Conservation (phyloP, 2,113 vertebrate species). For the Lota lota region DNA sequence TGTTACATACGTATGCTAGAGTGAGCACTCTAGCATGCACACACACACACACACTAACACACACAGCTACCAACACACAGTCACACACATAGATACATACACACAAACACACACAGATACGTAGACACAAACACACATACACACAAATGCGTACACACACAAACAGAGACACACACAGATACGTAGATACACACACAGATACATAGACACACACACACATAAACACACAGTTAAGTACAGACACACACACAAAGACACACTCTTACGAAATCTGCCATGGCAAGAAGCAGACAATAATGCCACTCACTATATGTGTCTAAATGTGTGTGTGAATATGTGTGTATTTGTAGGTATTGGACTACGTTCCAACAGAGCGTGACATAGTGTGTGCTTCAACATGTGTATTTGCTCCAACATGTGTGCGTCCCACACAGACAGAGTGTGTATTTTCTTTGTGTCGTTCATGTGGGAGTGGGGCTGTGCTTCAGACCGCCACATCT, state of each 20-base stretch:
- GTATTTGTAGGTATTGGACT: no score
- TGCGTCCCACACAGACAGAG: conserved; percentile 2
- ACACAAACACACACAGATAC: neutral
- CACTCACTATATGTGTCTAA: conserved; percentile 26
- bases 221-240: neutral
- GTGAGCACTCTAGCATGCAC: no score
- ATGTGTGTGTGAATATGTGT: conserved; percentile 9
- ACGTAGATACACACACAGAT: neutral
- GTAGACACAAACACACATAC: neutral
- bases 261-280: conserved; percentile 5
- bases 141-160: neutral
- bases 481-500: conserved; percentile 62
- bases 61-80: neutral
- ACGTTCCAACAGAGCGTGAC: conserved; percentile 10
- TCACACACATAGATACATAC: neutral
- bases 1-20: no score
- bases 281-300: conserved; percentile 17
- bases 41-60: neutral
- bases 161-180: neutral
- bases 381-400: conserved; percentile 21
- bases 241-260: neutral
- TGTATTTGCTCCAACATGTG: conserved; percentile 20
- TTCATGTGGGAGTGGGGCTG: conserved; percentile 58
- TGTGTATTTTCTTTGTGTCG: conserved; percentile 6
- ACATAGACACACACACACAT: neutral